These are phyloP conservation scores for Calliphora vomitoria DNA, from an alignment of 2,888 invertebrate genomes.

Conservation along the genomic window DNA sequence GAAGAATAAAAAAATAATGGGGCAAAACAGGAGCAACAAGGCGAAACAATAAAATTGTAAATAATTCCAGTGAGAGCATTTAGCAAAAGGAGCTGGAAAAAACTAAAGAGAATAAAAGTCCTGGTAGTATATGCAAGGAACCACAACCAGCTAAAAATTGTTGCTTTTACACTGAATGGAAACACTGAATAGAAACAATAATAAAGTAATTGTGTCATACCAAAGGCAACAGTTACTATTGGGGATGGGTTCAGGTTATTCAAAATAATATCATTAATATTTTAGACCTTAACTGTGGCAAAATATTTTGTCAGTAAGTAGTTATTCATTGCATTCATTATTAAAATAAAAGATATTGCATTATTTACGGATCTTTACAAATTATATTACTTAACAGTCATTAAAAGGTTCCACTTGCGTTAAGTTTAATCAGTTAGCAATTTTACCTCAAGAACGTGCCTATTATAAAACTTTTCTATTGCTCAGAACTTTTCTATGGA, in stretches of 20 bases:
- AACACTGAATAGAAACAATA: conserved; percentile 47
- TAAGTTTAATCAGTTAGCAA: no score
- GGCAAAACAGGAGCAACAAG: conserved; percentile 35
- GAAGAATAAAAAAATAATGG: not conserved
- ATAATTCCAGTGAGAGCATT: conserved; percentile 57
- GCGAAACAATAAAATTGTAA: not conserved
- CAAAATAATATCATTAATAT: not conserved
- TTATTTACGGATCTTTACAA: no score
- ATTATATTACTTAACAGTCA: no score
- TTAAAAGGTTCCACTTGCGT: no score
- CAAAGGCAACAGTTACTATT: conserved; percentile 50
- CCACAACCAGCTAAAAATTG: conserved; percentile 63
- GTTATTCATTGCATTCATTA: not conserved
- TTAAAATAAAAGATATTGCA: no score
- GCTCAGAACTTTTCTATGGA: not conserved
- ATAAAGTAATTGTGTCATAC: conserved; percentile 61
- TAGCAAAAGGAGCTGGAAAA: not conserved
- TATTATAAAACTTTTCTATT: not conserved
- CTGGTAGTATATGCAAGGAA: not conserved
- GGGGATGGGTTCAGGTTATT: not conserved
- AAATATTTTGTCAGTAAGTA: not conserved
- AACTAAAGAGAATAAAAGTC: not conserved
- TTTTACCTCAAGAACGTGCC: no score
- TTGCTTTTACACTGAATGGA: conserved; percentile 66
- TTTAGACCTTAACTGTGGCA: not conserved